phyloP scores from a whole-genome alignment of 37 sponge, comb jelly and placozoan species.

The Spongia lamella region DNA sequence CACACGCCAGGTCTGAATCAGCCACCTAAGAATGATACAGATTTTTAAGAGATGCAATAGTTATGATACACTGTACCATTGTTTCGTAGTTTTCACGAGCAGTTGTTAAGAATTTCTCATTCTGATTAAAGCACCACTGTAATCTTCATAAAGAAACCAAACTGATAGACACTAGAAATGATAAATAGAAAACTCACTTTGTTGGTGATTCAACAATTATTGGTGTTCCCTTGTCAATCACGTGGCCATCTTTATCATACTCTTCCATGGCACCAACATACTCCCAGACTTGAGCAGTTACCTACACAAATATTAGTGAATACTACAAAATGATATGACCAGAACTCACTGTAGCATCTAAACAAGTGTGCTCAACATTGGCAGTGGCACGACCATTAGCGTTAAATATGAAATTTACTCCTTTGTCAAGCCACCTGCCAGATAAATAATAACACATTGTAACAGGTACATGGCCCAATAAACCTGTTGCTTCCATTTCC shows the following conservation, averaged over 20 bases:
- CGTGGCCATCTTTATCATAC: conserved; percentile 65
- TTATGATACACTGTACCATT: too few relatives aligned
- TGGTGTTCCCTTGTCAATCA: conserved; percentile 38
- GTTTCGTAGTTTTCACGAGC: too few relatives aligned
- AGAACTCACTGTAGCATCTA: conserved; percentile 78
- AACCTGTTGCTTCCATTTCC: too few relatives aligned
- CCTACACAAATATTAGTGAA: conserved; percentile 20
- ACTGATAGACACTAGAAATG: too few relatives aligned
- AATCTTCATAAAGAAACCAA: too few relatives aligned
- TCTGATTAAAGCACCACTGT: too few relatives aligned
- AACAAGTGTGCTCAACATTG: conserved; percentile 69
- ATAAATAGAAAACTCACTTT: conserved; percentile 4
- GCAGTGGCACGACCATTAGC: conserved; percentile 23
- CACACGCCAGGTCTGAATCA: conserved; percentile 55
- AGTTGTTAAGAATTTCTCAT: too few relatives aligned
- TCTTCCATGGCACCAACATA: conserved; percentile 28
- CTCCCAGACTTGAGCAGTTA: conserved; percentile 62
- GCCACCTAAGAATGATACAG: conserved; percentile 12
- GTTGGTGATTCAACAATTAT: conserved; percentile 20
- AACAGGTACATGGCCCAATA: too few relatives aligned
- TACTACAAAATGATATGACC: too few relatives aligned
- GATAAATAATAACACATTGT: neutral
- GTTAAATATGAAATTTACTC: conserved; percentile 2
- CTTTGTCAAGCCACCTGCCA: conserved; percentile 75
- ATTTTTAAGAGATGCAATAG: too few relatives aligned